phyloP scores from a whole-genome alignment of 1,140 invertebrate species.

The Lepidotrigona ventralis region DNA sequence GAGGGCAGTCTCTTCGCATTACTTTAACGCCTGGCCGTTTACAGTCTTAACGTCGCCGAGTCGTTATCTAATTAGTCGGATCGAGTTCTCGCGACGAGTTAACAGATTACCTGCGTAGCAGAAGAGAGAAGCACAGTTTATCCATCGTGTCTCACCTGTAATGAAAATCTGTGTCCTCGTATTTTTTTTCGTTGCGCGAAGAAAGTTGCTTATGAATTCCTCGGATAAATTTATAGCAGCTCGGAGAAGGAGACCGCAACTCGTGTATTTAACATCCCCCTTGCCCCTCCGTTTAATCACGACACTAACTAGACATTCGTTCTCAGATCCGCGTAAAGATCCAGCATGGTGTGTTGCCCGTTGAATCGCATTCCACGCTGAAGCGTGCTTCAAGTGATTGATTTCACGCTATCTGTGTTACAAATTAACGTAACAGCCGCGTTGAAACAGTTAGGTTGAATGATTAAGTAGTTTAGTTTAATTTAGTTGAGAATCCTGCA shows the following conservation, averaged over 20 bases:
- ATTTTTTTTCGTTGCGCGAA: too few species aligned
- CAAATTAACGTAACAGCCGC: too few species aligned
- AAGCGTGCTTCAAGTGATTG: too few species aligned
- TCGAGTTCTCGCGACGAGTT: not conserved
- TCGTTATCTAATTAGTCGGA: not conserved
- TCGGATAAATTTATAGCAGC: not conserved
- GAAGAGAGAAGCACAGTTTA: not conserved
- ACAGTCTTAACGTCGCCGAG: not conserved
- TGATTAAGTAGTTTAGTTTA: too few species aligned
- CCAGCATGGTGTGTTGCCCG: not conserved
- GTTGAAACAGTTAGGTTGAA: too few species aligned
- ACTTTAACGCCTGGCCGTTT: not conserved
- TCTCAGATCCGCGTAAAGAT: not conserved
- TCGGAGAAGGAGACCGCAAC: too few species aligned
- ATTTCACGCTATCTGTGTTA: too few species aligned
- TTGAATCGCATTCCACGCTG: too few species aligned
- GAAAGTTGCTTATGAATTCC: not conserved
- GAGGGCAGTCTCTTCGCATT: too few species aligned
- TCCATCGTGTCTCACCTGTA: not conserved
- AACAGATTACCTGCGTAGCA: not conserved
- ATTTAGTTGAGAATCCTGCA: too few species aligned
- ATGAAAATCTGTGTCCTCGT: not conserved
- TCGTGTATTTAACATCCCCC: not conserved
- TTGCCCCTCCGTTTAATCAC: slow-evolving; percentile 17
- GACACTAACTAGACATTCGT: slow-evolving; percentile 21